Base-by-base conservation (phyloP, 1,140 invertebrate genomes). In the Myzus persicae region DNA sequence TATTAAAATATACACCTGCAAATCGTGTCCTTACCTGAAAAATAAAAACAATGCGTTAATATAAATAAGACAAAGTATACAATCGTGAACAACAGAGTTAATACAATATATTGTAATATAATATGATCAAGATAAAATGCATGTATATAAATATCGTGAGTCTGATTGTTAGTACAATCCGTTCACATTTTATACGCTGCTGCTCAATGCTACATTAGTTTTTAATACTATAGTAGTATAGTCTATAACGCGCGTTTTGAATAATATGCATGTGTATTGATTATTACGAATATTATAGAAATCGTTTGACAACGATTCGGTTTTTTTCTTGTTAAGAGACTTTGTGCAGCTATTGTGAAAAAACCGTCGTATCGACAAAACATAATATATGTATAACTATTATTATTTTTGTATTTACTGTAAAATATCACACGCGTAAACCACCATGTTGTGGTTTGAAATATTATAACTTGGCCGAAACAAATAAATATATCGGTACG, bases 311-410 rank as follows among this genome's bases (percentile, higher is more conserved):
- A n/a, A 76, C 59, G n/a, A 6, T n/a, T 76, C n/a, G 59, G 31
- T 76, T 76, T 76, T 59, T 76, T 76, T 76, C 18, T 76, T n/a
- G 59, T n/a, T n/a, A 1, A 1, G 14, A 76, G n/a, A 76, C 59
- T n/a, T n/a, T 18, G 18, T n/a, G 59, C 59, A 76, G 31, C 59
- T n/a, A 76, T 76, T 76, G 59, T 76, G 6, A 48, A 46, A 51
- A 89, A 89, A 89, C 36, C 31, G 87, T 36, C 87, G 24, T 51
- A 89, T 89, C 46, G n/a, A 89, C 87, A 89, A 89, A 76, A 51
- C 36, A 89, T 1, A 51, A 31, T 31, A 44, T 46, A 44, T 87
- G 40, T 76, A 76, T n/a, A n/a, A 76, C 31, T 36, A 18, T 76
- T 76, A 76, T 76, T 76, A 76, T 76, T 76, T 3, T 76, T 76